Percentiles rank a stretch among this genome's conserved stretches.
Evolutionary conservation across 2,113 vertebrate species (phyloP).

Genomic region (Daphoenositta chrysoptera): DNA sequence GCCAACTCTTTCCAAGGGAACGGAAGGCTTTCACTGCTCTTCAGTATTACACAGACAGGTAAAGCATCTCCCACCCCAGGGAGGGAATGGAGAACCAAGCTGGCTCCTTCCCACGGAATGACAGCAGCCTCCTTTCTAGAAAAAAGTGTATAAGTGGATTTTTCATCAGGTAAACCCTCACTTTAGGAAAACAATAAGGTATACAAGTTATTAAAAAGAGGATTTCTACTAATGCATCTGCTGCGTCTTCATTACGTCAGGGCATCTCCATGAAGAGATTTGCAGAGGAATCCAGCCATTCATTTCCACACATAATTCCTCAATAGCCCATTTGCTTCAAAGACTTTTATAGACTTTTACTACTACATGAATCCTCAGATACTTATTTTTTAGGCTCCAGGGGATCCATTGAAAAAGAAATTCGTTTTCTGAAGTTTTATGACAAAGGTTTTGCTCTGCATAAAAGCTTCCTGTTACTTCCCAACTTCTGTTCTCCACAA

Average conservation of each 20-base stretch:
- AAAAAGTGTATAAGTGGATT: background rate
- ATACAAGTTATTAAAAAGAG: constrained; percentile 40
- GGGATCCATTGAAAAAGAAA: constrained; percentile 34
- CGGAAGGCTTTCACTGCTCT: background rate
- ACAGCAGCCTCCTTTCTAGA: background rate
- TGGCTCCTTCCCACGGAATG: background rate
- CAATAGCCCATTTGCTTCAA: constrained; percentile 60
- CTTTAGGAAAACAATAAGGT: constrained; percentile 20
- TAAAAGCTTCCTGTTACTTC: constrained; percentile 1
- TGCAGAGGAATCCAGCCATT: constrained; percentile 40
- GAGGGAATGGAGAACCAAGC: background rate
- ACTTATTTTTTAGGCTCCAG: constrained; percentile 49
- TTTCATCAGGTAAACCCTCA: background rate
- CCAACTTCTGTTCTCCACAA: background rate
- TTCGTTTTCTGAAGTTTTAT: constrained; percentile 38
- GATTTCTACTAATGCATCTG: constrained; percentile 43
- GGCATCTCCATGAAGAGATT: constrained; percentile 33
- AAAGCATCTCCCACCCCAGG: background rate
- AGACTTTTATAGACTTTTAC: constrained; percentile 57
- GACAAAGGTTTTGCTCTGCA: constrained; percentile 24
- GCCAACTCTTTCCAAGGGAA: background rate
- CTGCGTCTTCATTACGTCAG: constrained; percentile 39
- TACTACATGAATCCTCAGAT: constrained; percentile 51
- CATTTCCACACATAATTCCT: constrained; percentile 41
- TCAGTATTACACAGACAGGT: background rate